Evolutionary conservation across 1,140 invertebrate genomes (phyloP).

Genomic region (Atta cephalotes): DNA sequence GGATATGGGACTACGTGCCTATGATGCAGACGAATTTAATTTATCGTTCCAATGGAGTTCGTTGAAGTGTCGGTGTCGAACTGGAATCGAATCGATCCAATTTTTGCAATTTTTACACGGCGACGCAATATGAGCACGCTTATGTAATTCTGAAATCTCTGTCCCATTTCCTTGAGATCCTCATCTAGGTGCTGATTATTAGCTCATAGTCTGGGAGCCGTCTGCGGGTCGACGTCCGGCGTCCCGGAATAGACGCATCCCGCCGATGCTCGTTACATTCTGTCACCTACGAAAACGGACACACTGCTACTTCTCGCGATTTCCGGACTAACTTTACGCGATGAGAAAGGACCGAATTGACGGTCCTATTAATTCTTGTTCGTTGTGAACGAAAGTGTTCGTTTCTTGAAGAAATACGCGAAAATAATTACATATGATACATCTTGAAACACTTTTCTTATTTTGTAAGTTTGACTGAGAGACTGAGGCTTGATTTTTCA

Average conservation of each 20-base stretch:
- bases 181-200: constrained; percentile 68
- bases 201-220: constrained; percentile 83
- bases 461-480: neutral
- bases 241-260: constrained; percentile 84
- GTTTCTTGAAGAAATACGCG: neutral
- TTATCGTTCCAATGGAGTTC: constrained; percentile 1
- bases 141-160: neutral
- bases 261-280: constrained; percentile 81
- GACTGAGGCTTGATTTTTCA: neutral
- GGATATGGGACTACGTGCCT: neutral
- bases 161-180: constrained; percentile 3
- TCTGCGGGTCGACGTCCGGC: constrained; percentile 86
- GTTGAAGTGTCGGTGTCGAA: neutral
- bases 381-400: neutral
- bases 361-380: neutral
- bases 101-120: neutral
- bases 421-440: neutral
- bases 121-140: constrained; percentile 33
- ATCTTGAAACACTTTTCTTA: neutral
- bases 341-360: neutral
- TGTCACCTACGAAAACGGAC: constrained; percentile 80
- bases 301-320: constrained; percentile 67
- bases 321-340: constrained; percentile 64
- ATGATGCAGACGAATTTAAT: constrained; percentile 18
- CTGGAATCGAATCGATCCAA: constrained; percentile 23